Conservation (phyloP, 2,797 vertebrate genomes). For the Schizopygopsis pylzovi region DNA sequence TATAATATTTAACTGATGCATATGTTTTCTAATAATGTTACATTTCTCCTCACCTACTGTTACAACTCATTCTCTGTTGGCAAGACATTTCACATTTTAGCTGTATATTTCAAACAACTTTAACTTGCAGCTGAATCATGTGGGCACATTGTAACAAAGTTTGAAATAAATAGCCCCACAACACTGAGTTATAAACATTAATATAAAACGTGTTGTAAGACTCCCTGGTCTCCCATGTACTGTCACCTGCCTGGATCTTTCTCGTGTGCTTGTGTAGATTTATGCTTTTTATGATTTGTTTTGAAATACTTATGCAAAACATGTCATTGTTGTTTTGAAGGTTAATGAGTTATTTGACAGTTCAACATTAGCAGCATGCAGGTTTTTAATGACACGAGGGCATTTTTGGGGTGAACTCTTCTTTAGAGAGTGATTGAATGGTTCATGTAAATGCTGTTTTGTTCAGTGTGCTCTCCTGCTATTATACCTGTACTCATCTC, state of each 20-base stretch:
- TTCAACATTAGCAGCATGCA: conserved; percentile 26
- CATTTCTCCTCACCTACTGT: no score
- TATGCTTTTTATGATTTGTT: neutral
- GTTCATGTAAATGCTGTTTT: neutral
- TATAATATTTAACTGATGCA: neutral
- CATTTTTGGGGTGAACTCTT: neutral
- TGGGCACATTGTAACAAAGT: neutral
- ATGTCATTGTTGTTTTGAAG: neutral
- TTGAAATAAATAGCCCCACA: neutral
- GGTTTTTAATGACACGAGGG: conserved; percentile 59
- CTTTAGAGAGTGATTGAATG: neutral
- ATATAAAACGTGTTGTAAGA: neutral
- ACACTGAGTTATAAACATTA: neutral
- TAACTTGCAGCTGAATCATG: no score
- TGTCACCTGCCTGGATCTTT: neutral
- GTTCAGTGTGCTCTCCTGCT: neutral
- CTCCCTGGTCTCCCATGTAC: neutral
- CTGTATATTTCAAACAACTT: no score
- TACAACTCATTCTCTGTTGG: no score
- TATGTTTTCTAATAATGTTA: neutral
- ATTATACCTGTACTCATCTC: neutral
- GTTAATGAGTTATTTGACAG: neutral
- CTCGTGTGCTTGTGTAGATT: neutral
- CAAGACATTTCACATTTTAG: no score
- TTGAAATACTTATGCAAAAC: neutral